Evolutionary conservation across 2,797 vertebrate genomes (phyloP).

Genomic region (Manis pentadactyla): DNA sequence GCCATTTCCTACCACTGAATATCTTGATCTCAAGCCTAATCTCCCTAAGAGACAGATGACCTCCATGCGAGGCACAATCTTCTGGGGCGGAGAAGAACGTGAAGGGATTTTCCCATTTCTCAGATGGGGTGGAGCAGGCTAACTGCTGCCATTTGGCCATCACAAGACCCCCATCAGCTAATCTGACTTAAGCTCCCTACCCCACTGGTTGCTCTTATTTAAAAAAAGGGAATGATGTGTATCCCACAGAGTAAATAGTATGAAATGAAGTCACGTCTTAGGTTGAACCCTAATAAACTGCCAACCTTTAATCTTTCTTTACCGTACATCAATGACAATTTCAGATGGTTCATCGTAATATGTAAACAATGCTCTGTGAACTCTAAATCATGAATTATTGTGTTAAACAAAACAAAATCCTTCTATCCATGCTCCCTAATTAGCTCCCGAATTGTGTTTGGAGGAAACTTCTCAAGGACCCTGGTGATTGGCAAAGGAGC

Average conservation of each 20-base stretch:
- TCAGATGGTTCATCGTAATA: not conserved
- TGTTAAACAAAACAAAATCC: constrained; percentile 15
- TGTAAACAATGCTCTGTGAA: not conserved
- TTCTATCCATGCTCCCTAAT: not conserved
- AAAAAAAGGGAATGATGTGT: not conserved
- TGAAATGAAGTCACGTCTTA: not conserved
- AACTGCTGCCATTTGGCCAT: not conserved
- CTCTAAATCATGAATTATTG: constrained; percentile 15
- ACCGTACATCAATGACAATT: not conserved
- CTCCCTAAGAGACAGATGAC: not conserved
- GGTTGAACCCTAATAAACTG: not conserved
- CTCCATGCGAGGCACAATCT: not conserved
- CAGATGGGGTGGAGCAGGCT: not conserved
- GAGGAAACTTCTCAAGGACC: not conserved
- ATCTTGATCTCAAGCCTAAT: not conserved
- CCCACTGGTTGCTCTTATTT: not conserved
- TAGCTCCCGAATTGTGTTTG: constrained; percentile 24
- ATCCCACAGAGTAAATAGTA: not conserved
- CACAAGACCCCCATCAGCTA: rapidly evolving
- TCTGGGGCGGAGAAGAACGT: not conserved
- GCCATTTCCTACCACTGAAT: not conserved
- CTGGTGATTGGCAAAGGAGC: not conserved
- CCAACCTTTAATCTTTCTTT: not conserved
- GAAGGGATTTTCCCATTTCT: not conserved
- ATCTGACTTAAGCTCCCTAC: not conserved